Evolutionary conservation across 2,888 invertebrate species (phyloP), one percentile per base, ranked within the genome.

Genomic region (Noctuana brunneofusca): DNA sequence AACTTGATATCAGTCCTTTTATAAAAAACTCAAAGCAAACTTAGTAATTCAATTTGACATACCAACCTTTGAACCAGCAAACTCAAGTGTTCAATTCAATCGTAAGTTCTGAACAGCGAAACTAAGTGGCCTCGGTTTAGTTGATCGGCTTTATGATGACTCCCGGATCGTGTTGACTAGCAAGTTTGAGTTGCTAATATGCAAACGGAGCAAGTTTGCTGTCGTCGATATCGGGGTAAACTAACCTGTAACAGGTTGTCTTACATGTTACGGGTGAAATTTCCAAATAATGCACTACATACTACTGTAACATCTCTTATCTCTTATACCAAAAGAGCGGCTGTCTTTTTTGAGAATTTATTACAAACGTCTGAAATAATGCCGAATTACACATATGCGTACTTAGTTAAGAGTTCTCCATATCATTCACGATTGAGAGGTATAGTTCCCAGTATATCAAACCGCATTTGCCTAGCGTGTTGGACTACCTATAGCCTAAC

Each of bases 231-330:
- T 48, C 27, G n/a, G n/a, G n/a, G 9, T 20, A 8, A 46, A 48
- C 32, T 48, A 22, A 49, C 1, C 6, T n/a, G 27, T 56, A 56
- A 46, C n/a, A 66, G 63, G 67, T 27, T 52, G 54, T 38, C 63
- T 57, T 65, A 46, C 38, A 43, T 43, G 9, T 6, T 16, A 11
- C 14, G 30, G 14, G 14, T 14, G 16, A 16, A 16, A 16, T 3
- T 41, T 41, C 14, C 16, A 41, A 41, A 16, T 16, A 41, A 8
- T 41, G 14, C 16, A 16, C 16, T 16, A 41, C 8, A 24, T 24
- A 24, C 35, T 38, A 27, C 27, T 5, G 8, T 1, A 6, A 27
- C 8, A 27, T n/a, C n/a, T n/a, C 4, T 27, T 6, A 27, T 30
- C 11, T 30, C 30, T 30, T 8, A 30, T 9, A 30, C 30, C 30